phyloP scores from a whole-genome alignment of 2,797 vertebrate species.

The Pampus argenteus region DNA sequence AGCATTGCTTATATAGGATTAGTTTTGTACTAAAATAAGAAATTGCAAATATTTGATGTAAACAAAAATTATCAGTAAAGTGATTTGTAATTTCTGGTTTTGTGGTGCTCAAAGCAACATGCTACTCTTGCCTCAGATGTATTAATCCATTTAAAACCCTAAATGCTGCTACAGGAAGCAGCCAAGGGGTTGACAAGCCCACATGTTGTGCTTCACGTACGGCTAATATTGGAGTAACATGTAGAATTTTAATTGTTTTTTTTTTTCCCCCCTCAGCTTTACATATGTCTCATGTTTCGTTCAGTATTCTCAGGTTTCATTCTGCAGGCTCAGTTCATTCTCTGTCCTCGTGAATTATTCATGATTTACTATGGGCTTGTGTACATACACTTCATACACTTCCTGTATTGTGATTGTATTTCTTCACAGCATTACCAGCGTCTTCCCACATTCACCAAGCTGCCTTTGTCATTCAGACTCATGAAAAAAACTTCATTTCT shows the following conservation, averaged over 20 bases:
- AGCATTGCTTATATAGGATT: not conserved
- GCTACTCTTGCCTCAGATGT: too few species aligned
- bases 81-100: too few species aligned
- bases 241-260: not conserved
- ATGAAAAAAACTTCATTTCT: conserved; percentile 12
- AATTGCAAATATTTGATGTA: too few species aligned
- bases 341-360: conserved; percentile 42
- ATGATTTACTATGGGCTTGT: conserved; percentile 23
- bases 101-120: too few species aligned
- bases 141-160: not conserved
- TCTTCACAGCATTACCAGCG: not conserved
- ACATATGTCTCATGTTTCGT: conserved; percentile 3
- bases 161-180: not conserved
- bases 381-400: conserved; percentile 16
- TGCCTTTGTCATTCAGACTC: not conserved
- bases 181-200: not conserved
- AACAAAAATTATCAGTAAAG: too few species aligned
- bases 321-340: too few species aligned
- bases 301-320: not conserved
- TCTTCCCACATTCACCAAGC: not conserved
- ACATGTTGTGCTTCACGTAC: not conserved
- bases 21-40: not conserved
- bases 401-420: not conserved
- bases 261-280: not conserved
- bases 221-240: not conserved